Percentiles rank a stretch among this genome's conserved stretches.
phyloP scores from a whole-genome alignment of 2,113 vertebrate genomes.

The Thunnus thynnus region DNA sequence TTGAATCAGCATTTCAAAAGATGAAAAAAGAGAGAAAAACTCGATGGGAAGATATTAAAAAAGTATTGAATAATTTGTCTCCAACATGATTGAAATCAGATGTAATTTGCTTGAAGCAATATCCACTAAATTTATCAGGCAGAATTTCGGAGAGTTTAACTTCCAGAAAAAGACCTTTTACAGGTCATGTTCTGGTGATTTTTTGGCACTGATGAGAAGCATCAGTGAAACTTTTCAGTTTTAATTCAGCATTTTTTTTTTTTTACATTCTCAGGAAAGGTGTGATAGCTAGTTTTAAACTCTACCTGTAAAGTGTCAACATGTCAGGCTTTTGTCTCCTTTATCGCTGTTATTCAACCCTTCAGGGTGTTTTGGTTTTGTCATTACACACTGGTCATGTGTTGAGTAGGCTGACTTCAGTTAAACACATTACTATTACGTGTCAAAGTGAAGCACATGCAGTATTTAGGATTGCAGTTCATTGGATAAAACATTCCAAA shows the following conservation, averaged over 20 bases:
- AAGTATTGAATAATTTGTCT: neutral
- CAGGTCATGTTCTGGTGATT: conserved; percentile 22
- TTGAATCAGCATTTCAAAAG: neutral
- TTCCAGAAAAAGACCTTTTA: neutral
- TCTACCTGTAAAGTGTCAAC: conserved; percentile 22
- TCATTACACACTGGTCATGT: conserved; percentile 7
- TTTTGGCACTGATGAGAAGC: neutral
- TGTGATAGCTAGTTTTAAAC: conserved; percentile 41
- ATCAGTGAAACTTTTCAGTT: neutral
- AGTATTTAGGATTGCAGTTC: conserved; percentile 47
- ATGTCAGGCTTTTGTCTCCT: conserved; percentile 27
- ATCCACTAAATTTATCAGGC: neutral
- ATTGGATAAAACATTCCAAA: conserved; percentile 75
- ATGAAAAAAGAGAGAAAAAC: neutral
- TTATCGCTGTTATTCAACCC: conserved; percentile 24
- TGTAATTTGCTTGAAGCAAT: neutral
- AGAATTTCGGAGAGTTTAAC: neutral
- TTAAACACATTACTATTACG: conserved; percentile 14
- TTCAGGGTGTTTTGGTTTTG: conserved; percentile 21
- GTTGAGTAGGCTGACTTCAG: conserved; percentile 32
- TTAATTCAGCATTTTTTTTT: neutral
- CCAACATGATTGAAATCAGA: no score
- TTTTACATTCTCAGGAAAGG: conserved; percentile 71
- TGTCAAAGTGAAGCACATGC: conserved; percentile 63
- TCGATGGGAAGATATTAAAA: neutral